Conservation (phyloP, 2,888 invertebrate genomes). For the Aleiodes alternator region DNA sequence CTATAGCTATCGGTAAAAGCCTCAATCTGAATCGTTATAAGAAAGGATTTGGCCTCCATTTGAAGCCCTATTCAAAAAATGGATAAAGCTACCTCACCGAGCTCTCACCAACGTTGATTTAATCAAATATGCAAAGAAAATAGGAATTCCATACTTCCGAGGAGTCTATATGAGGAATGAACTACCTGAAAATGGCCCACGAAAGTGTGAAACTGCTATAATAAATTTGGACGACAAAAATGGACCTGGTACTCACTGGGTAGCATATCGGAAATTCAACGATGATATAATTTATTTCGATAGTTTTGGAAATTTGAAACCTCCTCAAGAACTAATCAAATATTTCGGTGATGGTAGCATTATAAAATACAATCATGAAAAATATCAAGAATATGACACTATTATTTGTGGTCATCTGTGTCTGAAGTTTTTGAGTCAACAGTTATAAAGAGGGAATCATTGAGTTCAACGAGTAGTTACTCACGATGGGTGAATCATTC, state of each 20-base stretch:
- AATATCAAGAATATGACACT: constrained; percentile 60
- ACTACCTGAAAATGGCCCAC: constrained; percentile 32
- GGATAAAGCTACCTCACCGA: constrained; percentile 60
- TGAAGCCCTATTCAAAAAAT: constrained; percentile 40
- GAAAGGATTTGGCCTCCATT: constrained; percentile 49
- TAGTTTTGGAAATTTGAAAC: constrained; percentile 68
- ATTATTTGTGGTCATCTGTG: constrained; percentile 64
- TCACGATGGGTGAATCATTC: constrained; percentile 52
- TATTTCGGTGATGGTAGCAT: constrained; percentile 54
- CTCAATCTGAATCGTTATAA: constrained; percentile 58
- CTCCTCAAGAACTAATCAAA: constrained; percentile 62
- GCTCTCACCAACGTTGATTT: constrained; percentile 63
- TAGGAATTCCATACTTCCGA: constrained; percentile 63
- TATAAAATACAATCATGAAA: constrained; percentile 61
- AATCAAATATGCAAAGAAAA: constrained; percentile 56
- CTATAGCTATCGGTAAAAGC: constrained; percentile 67
- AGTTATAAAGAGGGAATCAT: constrained; percentile 46
- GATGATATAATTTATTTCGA: constrained; percentile 67
- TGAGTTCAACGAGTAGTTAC: background rate
- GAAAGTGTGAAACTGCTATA: constrained; percentile 25
- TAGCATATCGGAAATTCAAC: constrained; percentile 66
- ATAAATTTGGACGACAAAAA: constrained; percentile 40
- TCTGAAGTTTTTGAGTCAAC: constrained; percentile 58
- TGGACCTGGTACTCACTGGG: constrained; percentile 60
- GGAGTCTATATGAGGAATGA: constrained; percentile 64